Percentiles rank a stretch among this genome's conserved stretches.
Evolutionary conservation across 2,888 invertebrate genomes (phyloP).

Genomic region (Allacma fusca): DNA sequence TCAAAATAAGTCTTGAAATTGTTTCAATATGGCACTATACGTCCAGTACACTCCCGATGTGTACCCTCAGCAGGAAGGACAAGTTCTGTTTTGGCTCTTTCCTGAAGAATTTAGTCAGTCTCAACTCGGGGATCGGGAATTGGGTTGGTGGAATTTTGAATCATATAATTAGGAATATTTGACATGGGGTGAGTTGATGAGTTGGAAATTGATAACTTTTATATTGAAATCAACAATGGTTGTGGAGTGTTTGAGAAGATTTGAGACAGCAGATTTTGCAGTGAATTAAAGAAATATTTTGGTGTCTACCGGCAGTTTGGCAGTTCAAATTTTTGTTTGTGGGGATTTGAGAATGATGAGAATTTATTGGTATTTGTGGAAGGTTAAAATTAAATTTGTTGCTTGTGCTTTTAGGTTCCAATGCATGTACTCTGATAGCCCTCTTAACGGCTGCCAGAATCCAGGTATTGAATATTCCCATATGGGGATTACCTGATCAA

Average conservation of each 20-base stretch:
- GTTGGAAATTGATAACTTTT: background rate
- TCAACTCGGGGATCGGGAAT: slow-evolving; percentile 57
- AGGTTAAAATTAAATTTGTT: background rate
- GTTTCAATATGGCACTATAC: slow-evolving; percentile 54
- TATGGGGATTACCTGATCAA: slow-evolving; percentile 57
- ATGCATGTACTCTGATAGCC: slow-evolving; percentile 59
- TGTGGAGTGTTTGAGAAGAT: too few relatives aligned
- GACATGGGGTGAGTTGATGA: background rate
- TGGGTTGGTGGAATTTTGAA: slow-evolving; percentile 49
- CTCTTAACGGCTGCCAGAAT: slow-evolving; percentile 52
- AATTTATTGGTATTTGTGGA: background rate
- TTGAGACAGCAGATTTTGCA: too few relatives aligned
- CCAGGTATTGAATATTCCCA: slow-evolving; percentile 54
- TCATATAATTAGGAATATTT: background rate
- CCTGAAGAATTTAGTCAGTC: slow-evolving; percentile 58
- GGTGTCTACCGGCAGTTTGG: too few relatives aligned
- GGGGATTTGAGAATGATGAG: too few relatives aligned
- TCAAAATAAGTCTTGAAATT: too few relatives aligned
- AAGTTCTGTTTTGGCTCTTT: slow-evolving; percentile 56
- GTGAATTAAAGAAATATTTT: too few relatives aligned
- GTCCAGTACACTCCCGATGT: slow-evolving; percentile 59
- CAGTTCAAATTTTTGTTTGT: too few relatives aligned
- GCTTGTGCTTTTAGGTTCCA: slow-evolving; percentile 50
- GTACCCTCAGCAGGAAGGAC: slow-evolving; percentile 50
- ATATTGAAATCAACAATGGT: background rate